Conservation (phyloP, 2,888 invertebrate genomes). For the Pinctada fucata region DNA sequence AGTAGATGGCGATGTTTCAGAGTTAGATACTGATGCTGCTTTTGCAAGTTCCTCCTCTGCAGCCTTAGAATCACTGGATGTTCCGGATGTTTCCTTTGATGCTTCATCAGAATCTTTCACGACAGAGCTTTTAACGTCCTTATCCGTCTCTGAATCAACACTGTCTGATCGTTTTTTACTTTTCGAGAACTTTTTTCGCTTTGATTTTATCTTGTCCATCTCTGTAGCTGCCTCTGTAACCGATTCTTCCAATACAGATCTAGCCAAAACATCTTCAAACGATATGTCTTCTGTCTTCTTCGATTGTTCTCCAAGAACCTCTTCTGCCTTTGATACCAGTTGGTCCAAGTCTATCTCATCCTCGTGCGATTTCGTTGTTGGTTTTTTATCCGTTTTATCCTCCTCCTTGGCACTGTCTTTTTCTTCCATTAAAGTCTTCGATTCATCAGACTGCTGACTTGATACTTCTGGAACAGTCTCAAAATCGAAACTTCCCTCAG, state of each 20-base stretch:
- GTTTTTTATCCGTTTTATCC: not conserved
- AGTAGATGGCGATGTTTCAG: not conserved
- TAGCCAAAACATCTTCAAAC: slow-evolving; percentile 29
- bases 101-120: not conserved
- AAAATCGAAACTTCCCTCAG: not conserved
- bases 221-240: slow-evolving; percentile 30
- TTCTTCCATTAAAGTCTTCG: not conserved
- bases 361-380: not conserved
- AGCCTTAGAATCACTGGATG: not conserved
- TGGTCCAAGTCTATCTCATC: slow-evolving; percentile 19
- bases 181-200: slow-evolving; percentile 15
- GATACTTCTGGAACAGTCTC: not conserved
- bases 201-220: slow-evolving; percentile 27
- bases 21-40: not conserved
- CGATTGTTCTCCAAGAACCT: slow-evolving; percentile 9
- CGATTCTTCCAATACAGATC: slow-evolving; percentile 29
- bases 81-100: not conserved
- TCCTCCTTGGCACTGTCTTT: not conserved
- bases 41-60: not conserved
- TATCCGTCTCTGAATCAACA: slow-evolving; percentile 2
- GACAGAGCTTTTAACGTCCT: not conserved
- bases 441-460: not conserved
- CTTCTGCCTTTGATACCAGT: slow-evolving; percentile 19
- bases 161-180: slow-evolving; percentile 13
- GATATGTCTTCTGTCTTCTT: slow-evolving; percentile 15